Percentiles rank a stretch among this genome's conserved stretches.
Conservation (phyloP, 1,140 invertebrate species). For the Stenopsyche tienmushanensis region DNA sequence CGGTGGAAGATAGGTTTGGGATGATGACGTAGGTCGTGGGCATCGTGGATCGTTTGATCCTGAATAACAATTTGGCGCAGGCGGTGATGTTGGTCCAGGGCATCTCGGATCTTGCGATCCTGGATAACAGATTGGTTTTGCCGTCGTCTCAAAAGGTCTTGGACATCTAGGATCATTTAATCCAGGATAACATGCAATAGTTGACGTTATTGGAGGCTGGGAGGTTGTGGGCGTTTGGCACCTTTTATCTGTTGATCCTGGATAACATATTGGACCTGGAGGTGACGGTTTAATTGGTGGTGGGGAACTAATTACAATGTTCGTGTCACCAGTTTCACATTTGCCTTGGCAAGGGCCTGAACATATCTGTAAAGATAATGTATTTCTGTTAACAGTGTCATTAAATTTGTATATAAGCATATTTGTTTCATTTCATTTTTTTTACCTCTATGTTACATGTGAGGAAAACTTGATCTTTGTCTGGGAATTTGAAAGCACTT, state of each 20-base stretch:
- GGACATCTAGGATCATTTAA: conserved; percentile 46
- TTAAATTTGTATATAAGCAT: conserved; percentile 5
- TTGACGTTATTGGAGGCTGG: conserved; percentile 30
- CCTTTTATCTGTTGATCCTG: conserved; percentile 47
- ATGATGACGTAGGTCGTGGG: conserved; percentile 40
- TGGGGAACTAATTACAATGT: conserved; percentile 45
- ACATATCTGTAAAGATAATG: conserved; percentile 46
- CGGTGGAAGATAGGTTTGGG: no score
- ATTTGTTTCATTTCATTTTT: not conserved
- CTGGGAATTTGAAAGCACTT: conserved; percentile 73
- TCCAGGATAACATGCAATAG: conserved; percentile 48
- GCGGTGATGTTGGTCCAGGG: conserved; percentile 43
- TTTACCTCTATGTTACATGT: conserved; percentile 73
- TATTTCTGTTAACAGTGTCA: not conserved
- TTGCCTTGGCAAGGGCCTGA: conserved; percentile 49
- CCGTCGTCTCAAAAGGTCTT: conserved; percentile 41
- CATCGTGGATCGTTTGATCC: conserved; percentile 47
- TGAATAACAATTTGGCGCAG: conserved; percentile 44
- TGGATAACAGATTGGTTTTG: conserved; percentile 32
- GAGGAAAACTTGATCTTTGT: conserved; percentile 68
- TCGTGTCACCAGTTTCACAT: conserved; percentile 45
- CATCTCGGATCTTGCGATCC: conserved; percentile 48
- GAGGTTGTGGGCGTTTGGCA: conserved; percentile 42
- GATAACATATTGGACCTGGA: conserved; percentile 44
- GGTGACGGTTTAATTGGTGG: conserved; percentile 36